These are phyloP conservation scores for Harpagoxenus sublaevis DNA, from an alignment of 2,888 invertebrate genomes.

Conservation along the genomic window DNA sequence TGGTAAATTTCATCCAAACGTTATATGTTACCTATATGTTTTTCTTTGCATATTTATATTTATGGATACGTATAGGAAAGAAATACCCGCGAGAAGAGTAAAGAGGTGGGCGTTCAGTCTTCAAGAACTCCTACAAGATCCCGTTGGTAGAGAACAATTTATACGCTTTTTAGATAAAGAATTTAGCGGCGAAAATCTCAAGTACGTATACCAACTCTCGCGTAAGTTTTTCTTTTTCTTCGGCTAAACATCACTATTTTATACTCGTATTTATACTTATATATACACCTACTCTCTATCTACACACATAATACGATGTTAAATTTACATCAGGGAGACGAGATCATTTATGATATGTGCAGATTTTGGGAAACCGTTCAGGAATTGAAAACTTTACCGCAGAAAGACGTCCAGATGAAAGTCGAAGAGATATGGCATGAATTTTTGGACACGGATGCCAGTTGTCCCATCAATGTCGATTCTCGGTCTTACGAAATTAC, in stretches of 20 bases:
- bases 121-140: constrained; percentile 97
- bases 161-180: constrained; percentile 98
- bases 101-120: constrained; percentile 99
- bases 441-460: constrained; percentile 97
- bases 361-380: constrained; percentile 99
- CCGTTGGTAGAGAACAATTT: constrained; percentile 98
- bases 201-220: constrained; percentile 88
- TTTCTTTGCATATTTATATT: constrained; percentile 5
- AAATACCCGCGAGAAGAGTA: constrained; percentile 96
- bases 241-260: neutral
- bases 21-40: neutral
- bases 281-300: neutral
- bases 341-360: constrained; percentile 61
- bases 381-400: constrained; percentile 95
- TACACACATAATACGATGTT: constrained; percentile 21
- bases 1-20: neutral
- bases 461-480: constrained; percentile 99
- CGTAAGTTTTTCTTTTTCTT: neutral
- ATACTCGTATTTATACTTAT: neutral
- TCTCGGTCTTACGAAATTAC: constrained; percentile 95
- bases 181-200: constrained; percentile 99
- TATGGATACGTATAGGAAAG: constrained; percentile 89
- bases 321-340: constrained; percentile 49
- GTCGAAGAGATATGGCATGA: constrained; percentile 97
- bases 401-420: constrained; percentile 93